Evolutionary conservation across 2,113 vertebrate genomes (phyloP).

Genomic region (Ascaphus truei): DNA sequence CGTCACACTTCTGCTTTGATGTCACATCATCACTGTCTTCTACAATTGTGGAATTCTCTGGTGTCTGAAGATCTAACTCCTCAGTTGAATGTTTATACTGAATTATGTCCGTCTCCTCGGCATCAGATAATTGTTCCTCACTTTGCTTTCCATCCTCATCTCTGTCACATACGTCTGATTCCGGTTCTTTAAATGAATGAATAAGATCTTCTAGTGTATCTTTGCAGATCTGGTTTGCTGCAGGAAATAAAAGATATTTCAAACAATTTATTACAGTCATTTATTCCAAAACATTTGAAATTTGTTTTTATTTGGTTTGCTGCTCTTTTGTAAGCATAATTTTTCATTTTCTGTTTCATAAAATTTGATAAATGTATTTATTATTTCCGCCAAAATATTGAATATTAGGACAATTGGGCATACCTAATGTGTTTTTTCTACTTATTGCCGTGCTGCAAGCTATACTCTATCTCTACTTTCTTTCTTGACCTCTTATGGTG

Average conservation of each 20-base stretch:
- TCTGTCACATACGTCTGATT: slow-evolving; percentile 19
- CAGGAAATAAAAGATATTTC: slow-evolving; percentile 10
- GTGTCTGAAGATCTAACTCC: neutral
- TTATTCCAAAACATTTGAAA: neutral
- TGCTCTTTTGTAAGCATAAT: too few species aligned
- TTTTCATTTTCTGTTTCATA: too few species aligned
- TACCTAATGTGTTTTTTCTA: too few species aligned
- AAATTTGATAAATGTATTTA: too few species aligned
- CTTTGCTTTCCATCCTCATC: neutral
- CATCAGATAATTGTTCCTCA: neutral
- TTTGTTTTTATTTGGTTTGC: neutral
- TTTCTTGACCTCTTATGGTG: too few species aligned
- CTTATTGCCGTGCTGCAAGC: too few species aligned
- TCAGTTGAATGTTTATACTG: neutral
- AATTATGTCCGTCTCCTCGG: neutral
- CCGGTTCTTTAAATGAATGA: slow-evolving; percentile 62
- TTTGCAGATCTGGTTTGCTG: slow-evolving; percentile 55
- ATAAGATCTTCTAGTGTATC: slow-evolving; percentile 77
- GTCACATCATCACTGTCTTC: slow-evolving; percentile 32
- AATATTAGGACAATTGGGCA: too few species aligned
- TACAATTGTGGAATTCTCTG: neutral
- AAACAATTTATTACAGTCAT: neutral
- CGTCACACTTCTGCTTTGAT: neutral
- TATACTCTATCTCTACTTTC: too few species aligned
- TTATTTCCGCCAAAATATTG: too few species aligned